Evolutionary conservation across 2,888 invertebrate species (phyloP), one percentile per base, ranked within the genome.

Genomic region (Drosophila colorata): DNA sequence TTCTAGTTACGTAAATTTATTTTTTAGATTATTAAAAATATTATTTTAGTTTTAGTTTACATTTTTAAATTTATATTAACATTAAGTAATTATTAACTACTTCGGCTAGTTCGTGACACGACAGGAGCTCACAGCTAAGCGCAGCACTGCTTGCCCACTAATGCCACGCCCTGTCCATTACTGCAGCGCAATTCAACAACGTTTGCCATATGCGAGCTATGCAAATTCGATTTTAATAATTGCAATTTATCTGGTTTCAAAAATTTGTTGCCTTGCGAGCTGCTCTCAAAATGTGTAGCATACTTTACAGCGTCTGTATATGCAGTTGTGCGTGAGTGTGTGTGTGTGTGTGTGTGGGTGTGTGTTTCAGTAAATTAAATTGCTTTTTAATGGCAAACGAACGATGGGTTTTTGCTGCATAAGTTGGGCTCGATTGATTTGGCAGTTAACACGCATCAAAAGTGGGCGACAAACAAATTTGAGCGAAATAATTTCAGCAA

Each of bases 161-260:
- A 9, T 48, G 64, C 55, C 47, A 58, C 49, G 51, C 41, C 49
- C 33, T 23, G 16, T 48, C 38, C 48, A 49, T 11, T 20, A 46
- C 51, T 3, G 25, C 60, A 35, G 33, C 44, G 33, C 37, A 33
- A 4, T 4, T 20, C 53, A 20, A 38, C 8, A 18, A 18, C 16
- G 25, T 18, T 18, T 51, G 47, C 38, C 49, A 40, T 40, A 40
- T 59, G 75, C 41, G 38, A 57, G 64, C 69, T 72, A 63, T 74
- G 79, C 67, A 87, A 88, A 89, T 86, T 88, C 64, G 77, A 88
- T 87, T 88, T 88, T 81, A 88, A 88, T 89, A 81, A 81, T 87
- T 85, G 69, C 64, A 77, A 87, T 78, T 85, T 82, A 85, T 87
- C 69, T 75, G 64, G 23, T 28, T 65, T 64, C 70, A 70, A 74